Conservation (phyloP, 2,888 invertebrate species). For the Diplazon laetatorius region DNA sequence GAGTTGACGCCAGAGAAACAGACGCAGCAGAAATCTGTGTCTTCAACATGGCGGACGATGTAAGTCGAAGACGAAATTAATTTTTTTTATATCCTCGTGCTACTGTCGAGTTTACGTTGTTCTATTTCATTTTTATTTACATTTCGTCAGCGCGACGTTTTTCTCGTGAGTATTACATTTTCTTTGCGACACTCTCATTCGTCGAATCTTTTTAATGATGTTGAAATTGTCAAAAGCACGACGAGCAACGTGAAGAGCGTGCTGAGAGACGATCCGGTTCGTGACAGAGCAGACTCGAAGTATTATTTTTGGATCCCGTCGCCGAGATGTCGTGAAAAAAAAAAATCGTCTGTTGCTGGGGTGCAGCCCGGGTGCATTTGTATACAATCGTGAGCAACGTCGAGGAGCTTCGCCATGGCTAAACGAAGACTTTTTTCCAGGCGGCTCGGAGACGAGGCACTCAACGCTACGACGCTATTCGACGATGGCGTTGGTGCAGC, state of each 20-base stretch:
- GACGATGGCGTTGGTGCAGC: conserved; percentile 42
- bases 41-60: conserved; percentile 35
- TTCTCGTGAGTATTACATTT: conserved; percentile 25
- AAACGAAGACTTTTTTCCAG: conserved; percentile 12
- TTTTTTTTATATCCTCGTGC: conserved; percentile 35
- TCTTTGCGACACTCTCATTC: not conserved
- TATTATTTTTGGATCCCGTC: conserved; percentile 51
- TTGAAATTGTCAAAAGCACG: conserved; percentile 23
- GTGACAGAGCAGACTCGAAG: conserved; percentile 39
- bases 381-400: conserved; percentile 14
- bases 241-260: conserved; percentile 13
- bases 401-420: conserved; percentile 16
- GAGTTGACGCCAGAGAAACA: conserved; percentile 12
- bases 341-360: conserved; percentile 37
- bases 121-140: not conserved
- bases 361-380: conserved; percentile 14
- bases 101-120: conserved; percentile 19
- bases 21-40: conserved; percentile 25
- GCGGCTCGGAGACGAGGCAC: not conserved
- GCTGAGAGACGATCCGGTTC: conserved; percentile 38
- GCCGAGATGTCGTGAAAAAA: conserved; percentile 46
- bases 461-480: not conserved
- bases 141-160: conserved; percentile 1
- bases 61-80: conserved; percentile 25
- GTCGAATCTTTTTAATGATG: conserved; percentile 14